Evolutionary conservation across 2,797 vertebrate species (phyloP), one percentile per base, ranked within the genome.

Genomic region (Thalassophryne amazonica): DNA sequence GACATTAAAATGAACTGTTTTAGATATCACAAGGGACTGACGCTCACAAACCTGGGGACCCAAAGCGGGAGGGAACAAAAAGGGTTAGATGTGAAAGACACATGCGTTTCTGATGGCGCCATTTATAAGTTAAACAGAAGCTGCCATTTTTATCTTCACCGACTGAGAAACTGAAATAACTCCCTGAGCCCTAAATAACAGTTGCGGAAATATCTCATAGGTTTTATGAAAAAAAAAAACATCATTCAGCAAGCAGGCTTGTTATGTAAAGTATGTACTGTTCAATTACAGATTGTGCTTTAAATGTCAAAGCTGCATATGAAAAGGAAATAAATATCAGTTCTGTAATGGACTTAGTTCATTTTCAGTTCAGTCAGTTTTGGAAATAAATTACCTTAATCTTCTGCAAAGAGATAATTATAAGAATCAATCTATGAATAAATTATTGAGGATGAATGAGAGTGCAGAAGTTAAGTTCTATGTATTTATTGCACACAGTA

Each of bases 21-120:
- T 61, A 49, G 72, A 84, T 51, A 61, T 59, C 33, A 78, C 38
- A 2, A 51, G 60, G 63, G 69, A 68, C 9, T 34, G 57, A 51
- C 10, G 19, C 35, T 37, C 16, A 15, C 53, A 7, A 31, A 37
- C 20, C 48, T 24, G 33, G 65, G 42, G 46, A 9, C 2, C 0
- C 11, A 38, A 23, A 32, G 34, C 7, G 2, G 20, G 32, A 14
- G 31, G 16, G 16, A 46, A 35, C n/a, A 25, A 16, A 29, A 33
- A 15, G 31, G 24, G 36, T 23, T 13, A 28, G 54, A 17, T 19
- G 33, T 19, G 10, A 42, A 43, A 24, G 52, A 51, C 4, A 41
- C 21, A 29, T 29, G 24, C 25, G 14, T 28, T 36, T 67, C 38
- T 31, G 40, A 68, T 66, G 59, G 22, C 2, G 19, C 57, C 39